These are phyloP conservation scores for Sphaerophoria taeniata DNA, from an alignment of 2,888 invertebrate species.

Conservation along the genomic window DNA sequence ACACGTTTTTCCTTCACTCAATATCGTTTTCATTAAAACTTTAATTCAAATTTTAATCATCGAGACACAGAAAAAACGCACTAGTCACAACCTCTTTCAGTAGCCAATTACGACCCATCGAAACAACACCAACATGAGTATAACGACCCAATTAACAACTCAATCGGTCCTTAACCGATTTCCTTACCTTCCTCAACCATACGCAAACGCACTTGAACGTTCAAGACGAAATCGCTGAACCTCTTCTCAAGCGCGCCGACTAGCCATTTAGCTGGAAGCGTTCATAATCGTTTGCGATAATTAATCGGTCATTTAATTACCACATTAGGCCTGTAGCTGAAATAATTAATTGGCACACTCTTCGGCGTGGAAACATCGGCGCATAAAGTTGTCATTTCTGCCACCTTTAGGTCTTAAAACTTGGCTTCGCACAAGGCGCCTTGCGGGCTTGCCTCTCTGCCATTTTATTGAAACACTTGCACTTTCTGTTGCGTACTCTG, in stretches of 20 bases:
- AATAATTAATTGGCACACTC: constrained; percentile 55
- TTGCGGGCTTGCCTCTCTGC: too few species aligned
- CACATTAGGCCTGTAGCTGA: constrained; percentile 43
- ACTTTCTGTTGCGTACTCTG: constrained; percentile 60
- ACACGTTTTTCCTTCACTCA: constrained; percentile 4
- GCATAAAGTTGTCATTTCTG: constrained; percentile 56
- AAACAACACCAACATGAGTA: constrained; percentile 24
- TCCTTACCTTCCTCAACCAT: too few species aligned
- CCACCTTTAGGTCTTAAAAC: neutral
- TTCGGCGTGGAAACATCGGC: constrained; percentile 35
- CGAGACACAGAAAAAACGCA: constrained; percentile 11
- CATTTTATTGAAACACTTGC: constrained; percentile 61
- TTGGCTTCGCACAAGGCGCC: constrained; percentile 24
- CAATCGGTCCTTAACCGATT: constrained; percentile 50
- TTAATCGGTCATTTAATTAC: constrained; percentile 66
- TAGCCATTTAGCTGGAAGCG: constrained; percentile 11
- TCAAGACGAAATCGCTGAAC: neutral
- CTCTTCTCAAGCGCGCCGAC: neutral
- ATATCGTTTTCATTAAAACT: constrained; percentile 26
- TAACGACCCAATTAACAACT: constrained; percentile 55
- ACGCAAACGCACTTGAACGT: constrained; percentile 38
- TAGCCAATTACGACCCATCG: constrained; percentile 35
- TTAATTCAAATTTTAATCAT: constrained; percentile 22
- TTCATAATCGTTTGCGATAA: constrained; percentile 53
- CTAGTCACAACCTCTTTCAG: constrained; percentile 55